phyloP scores from a whole-genome alignment of 2,797 vertebrate genomes.

The Paedocypris micromegethes region DNA sequence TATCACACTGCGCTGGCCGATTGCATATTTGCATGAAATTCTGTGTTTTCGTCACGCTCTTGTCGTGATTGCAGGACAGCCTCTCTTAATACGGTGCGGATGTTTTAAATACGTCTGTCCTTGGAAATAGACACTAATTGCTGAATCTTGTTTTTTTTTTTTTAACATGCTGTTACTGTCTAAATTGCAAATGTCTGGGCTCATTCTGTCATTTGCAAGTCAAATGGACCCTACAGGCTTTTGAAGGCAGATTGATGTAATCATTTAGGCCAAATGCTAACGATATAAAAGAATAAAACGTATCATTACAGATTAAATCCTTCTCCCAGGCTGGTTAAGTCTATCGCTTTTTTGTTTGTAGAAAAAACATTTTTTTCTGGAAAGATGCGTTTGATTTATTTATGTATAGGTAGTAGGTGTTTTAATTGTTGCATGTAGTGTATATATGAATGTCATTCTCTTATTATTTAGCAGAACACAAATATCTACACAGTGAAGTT shows the following conservation, averaged over 20 bases:
- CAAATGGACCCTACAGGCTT: slow-evolving; percentile 69
- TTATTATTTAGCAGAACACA: too few species aligned
- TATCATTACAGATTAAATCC: slow-evolving; percentile 64
- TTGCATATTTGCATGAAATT: slow-evolving; percentile 66
- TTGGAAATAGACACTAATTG: slow-evolving; percentile 80
- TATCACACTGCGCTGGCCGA: slow-evolving; percentile 58
- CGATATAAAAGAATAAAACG: slow-evolving; percentile 61
- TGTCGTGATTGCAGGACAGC: slow-evolving; percentile 73
- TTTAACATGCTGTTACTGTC: slow-evolving; percentile 58
- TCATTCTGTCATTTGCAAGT: slow-evolving; percentile 74
- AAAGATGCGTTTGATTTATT: slow-evolving; percentile 11
- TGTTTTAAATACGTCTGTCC: slow-evolving; percentile 74
- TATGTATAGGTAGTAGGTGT: slow-evolving; percentile 37
- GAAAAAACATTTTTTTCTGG: too few species aligned
- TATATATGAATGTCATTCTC: neutral
- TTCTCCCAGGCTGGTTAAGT: slow-evolving; percentile 42
- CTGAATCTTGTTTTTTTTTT: slow-evolving; percentile 66
- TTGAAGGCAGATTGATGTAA: slow-evolving; percentile 70
- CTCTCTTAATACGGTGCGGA: slow-evolving; percentile 70
- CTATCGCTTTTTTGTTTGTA: neutral
- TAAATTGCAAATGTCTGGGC: slow-evolving; percentile 71
- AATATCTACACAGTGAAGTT: too few species aligned
- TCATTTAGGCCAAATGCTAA: slow-evolving; percentile 69
- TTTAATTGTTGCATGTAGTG: slow-evolving; percentile 50
- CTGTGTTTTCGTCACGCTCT: slow-evolving; percentile 53